Base-by-base conservation (phyloP, 2,797 vertebrate genomes). In the Avahi laniger region DNA sequence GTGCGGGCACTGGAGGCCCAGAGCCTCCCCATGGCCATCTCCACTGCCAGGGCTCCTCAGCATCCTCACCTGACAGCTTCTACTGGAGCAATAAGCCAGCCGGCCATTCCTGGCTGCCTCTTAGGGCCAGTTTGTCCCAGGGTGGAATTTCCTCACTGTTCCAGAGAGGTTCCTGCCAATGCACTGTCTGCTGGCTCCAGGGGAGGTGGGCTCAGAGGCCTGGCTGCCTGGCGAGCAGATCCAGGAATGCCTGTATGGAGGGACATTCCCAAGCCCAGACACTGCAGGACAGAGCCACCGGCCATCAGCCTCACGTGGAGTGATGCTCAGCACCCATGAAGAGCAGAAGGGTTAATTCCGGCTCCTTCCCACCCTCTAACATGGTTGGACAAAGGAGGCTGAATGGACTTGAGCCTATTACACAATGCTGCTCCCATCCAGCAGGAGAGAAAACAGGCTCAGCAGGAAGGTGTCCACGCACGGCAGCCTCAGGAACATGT, bases 141-240 rank as follows among this genome's bases (percentile, higher is more conserved):
- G 41, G 22, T 79, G 41, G 57, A 84, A 84, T 69, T 46, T 79
- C 59, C 75, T 50, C 41, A 30, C 79, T 50, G 81, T 69, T 75
- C 57, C 87, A 65, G 65, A 88, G 67, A 6, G 5, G 22, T 4
- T 80, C 30, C 72, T n/a, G 22, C 67, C n/a, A 57, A 72, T 33
- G 72, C 5, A 0, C 38, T 6, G 43, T 72, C 78, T 84, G 7
- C 50, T 18, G 52, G 54, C 87, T 84, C 24, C 24, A 18, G 26
- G 33, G 41, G 18, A 83, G 28, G 35, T 1, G 9, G 38, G 33
- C 38, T 30, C 20, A 48, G 65, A 22, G 65, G 43, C 18, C 63
- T 30, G 70, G 46, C 75, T 46, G 54, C n/a, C 20, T 80, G 15
- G 7, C 0, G 0, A 76, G 65, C 26, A 20, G 28, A 70, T 0